These are phyloP conservation scores for Eumacrocentrus americanus DNA, from an alignment of 2,888 invertebrate genomes.

Conservation along the genomic window DNA sequence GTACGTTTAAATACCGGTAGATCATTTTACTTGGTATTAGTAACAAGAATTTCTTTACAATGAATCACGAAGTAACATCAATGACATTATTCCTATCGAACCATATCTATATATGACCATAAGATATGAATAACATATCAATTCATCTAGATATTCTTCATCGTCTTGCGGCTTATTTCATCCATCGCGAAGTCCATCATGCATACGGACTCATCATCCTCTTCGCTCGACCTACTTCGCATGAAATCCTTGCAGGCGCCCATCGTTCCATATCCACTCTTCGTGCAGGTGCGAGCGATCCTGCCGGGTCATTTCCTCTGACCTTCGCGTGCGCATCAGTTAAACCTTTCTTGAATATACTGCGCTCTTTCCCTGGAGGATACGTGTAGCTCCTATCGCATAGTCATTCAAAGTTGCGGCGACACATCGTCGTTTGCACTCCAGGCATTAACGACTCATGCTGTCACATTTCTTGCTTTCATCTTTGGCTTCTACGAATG, in stretches of 20 bases:
- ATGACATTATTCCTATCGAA: too few species aligned
- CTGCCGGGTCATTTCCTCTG: slow-evolving; percentile 29
- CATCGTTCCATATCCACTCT: slow-evolving; percentile 26
- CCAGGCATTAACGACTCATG: neutral
- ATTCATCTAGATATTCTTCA: too few species aligned
- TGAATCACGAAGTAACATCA: too few species aligned
- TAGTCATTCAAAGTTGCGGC: slow-evolving; percentile 1
- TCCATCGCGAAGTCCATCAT: slow-evolving; percentile 1
- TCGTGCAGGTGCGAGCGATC: slow-evolving; percentile 26
- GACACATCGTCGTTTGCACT: neutral
- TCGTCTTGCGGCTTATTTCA: too few species aligned
- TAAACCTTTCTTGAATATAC: neutral
- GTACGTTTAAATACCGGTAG: too few species aligned
- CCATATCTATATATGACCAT: too few species aligned
- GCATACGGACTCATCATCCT: slow-evolving; percentile 2
- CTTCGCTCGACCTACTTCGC: slow-evolving; percentile 18
- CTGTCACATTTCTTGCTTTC: neutral
- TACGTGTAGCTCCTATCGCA: slow-evolving; percentile 4
- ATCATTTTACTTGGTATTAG: too few species aligned
- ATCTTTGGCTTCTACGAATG: neutral
- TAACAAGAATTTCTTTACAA: too few species aligned
- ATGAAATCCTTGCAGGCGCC: slow-evolving; percentile 22
- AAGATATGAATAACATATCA: too few species aligned
- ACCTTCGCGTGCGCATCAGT: slow-evolving; percentile 25
- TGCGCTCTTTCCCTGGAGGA: neutral